Evolutionary conservation across 2,888 invertebrate species (phyloP).

Genomic region (Ormyrus nitidulus): DNA sequence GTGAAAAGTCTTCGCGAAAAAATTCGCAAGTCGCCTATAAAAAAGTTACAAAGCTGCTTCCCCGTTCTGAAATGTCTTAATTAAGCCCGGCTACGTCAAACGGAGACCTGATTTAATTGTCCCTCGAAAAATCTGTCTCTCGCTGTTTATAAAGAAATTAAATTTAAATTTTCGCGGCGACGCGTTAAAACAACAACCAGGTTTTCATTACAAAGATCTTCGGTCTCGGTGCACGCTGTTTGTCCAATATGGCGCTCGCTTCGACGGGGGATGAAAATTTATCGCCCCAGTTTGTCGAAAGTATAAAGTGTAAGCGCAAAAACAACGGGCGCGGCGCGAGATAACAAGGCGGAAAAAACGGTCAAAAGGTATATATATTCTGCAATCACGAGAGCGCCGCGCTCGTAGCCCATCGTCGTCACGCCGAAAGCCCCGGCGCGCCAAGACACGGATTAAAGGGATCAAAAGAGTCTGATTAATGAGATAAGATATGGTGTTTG

Average conservation of each 20-base stretch:
- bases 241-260: neutral
- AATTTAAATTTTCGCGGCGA: too few species aligned
- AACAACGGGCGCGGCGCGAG: neutral
- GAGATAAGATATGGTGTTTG: slow-evolving; percentile 53
- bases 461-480: slow-evolving; percentile 56
- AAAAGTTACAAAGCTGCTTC: slow-evolving; percentile 7
- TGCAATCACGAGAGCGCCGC: slow-evolving; percentile 9
- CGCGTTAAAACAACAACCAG: too few species aligned
- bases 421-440: slow-evolving; percentile 13
- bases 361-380: neutral
- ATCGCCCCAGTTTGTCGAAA: neutral
- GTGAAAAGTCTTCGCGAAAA: neutral
- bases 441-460: slow-evolving; percentile 46
- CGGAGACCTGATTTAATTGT: too few species aligned
- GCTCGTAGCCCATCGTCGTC: neutral
- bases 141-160: too few species aligned
- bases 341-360: slow-evolving; percentile 2
- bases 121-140: too few species aligned
- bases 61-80: too few species aligned
- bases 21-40: neutral
- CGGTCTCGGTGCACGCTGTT: too few species aligned
- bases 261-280: neutral
- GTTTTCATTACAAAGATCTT: too few species aligned
- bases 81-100: too few species aligned
- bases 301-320: neutral